Evolutionary conservation across 2,797 vertebrate species (phyloP), one percentile per base, ranked within the genome.

Genomic region (Poecile montanus): DNA sequence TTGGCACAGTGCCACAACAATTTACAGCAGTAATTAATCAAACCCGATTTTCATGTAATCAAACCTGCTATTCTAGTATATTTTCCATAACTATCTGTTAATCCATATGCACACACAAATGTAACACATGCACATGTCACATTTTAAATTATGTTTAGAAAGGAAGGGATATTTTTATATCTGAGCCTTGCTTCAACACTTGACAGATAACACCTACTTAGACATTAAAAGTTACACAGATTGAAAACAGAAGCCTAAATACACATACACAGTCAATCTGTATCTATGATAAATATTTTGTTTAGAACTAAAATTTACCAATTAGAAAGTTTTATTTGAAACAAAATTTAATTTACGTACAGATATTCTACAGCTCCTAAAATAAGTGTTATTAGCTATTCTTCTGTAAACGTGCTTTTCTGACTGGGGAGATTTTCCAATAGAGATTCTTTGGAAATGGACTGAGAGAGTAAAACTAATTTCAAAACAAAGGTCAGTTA

Each of bases 71-170:
- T 91, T 93, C 85, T 25, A 51, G 18, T 38, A 6, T 53, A 22
- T 89, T 94, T 87, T 72, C 70, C 58, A 2, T 34, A 88, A 40
- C 88, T 91, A 34, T 79, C 36, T 78, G 32, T 42, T 79, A 68
- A 65, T 36, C 56, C 44, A 76, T 82, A 82, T 38, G 51, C 74
- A 91, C 71, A 45, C 23, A 42, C 73, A 78, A 23, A 68, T 18
- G 27, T 65, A 93, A 76, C 77, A 94, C 25, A 84, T 38, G 70
- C 44, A 38, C 34, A 54, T 65, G 54, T 73, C 60, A 51, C 27
- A 74, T 20, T 92, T 86, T 58, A 89, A 86, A 91, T 82, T 61
- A 83, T 36, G 20, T 87, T 95, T 93, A 67, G 65, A 91, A 92
- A 79, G 62, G 53, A 89, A 73, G n/a, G 36, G 61, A 2, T 88